Evolutionary conservation across 2,888 invertebrate genomes (phyloP).

Genomic region (Chrysotoxum bicinctum): DNA sequence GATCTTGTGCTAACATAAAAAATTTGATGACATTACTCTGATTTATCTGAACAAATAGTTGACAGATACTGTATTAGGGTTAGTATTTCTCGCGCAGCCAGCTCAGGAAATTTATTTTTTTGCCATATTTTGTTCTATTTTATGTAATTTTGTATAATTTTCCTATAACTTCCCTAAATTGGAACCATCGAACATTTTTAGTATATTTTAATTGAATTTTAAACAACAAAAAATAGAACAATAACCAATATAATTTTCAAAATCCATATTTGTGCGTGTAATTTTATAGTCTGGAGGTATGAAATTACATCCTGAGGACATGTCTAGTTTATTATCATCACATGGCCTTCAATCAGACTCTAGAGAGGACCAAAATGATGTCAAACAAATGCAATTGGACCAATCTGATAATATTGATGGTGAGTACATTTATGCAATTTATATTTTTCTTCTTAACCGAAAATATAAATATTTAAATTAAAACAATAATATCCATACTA

Average conservation of each 20-base stretch:
- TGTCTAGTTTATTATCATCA: constrained; percentile 85
- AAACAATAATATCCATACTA: constrained; percentile 55
- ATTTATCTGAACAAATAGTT: too few relatives aligned
- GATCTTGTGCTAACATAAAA: too few relatives aligned
- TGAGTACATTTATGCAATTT: constrained; percentile 82
- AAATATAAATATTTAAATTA: constrained; percentile 15
- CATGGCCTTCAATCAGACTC: constrained; percentile 84
- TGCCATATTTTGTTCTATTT: neutral
- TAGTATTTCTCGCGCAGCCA: too few relatives aligned
- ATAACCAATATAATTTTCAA: constrained; percentile 1
- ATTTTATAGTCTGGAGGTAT: constrained; percentile 76
- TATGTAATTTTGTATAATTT: neutral
- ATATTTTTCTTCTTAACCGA: constrained; percentile 26
- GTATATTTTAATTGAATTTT: neutral
- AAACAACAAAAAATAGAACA: neutral
- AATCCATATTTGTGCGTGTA: constrained; percentile 16
- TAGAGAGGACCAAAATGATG: constrained; percentile 83
- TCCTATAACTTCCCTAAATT: neutral
- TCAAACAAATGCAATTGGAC: constrained; percentile 85
- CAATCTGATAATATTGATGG: constrained; percentile 89
- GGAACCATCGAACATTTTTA: constrained; percentile 18
- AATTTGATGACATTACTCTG: too few relatives aligned
- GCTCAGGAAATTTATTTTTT: neutral
- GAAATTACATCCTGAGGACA: constrained; percentile 83
- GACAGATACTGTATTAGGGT: too few relatives aligned